Percentiles rank a stretch among this genome's conserved stretches.
Conservation (phyloP, 2,888 invertebrate species). For the Incurvaria masculella region DNA sequence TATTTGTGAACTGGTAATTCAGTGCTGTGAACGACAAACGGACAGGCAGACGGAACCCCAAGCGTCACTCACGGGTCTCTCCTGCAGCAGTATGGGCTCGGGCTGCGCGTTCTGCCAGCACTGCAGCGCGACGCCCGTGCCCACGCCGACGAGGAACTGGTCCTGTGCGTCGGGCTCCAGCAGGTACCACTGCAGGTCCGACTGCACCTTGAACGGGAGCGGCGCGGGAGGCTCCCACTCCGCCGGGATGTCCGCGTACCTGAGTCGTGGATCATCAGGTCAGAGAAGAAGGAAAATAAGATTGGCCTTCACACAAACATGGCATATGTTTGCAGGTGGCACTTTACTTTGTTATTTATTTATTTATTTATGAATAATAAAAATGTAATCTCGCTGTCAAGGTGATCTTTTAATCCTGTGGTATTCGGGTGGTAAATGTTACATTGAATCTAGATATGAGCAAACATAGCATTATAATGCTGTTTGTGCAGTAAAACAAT, state of each 20-base stretch:
- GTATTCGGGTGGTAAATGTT: too few species aligned
- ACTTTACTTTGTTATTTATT: neutral
- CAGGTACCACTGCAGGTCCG: conserved; percentile 90
- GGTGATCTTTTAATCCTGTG: too few species aligned
- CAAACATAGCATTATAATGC: too few species aligned
- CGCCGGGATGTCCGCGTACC: conserved; percentile 83
- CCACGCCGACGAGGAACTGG: conserved; percentile 89
- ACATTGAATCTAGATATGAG: too few species aligned
- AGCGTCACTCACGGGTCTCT: conserved; percentile 69
- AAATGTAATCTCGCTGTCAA: too few species aligned
- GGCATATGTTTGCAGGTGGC: too few species aligned
- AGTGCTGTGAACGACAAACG: too few species aligned
- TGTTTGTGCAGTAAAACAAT: too few species aligned
- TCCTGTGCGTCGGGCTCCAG: conserved; percentile 95
- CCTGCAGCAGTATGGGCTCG: conserved; percentile 79
- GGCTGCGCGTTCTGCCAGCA: conserved; percentile 89
- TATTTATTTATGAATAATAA: neutral
- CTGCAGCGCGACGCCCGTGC: conserved; percentile 76
- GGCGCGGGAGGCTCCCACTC: conserved; percentile 92
- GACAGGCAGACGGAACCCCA: too few species aligned
- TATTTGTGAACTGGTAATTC: too few species aligned
- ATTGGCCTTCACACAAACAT: too few species aligned
- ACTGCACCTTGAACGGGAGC: conserved; percentile 87
- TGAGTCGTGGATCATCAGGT: conserved; percentile 27
- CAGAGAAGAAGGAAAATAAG: neutral